Conservation (phyloP, 1,140 invertebrate species). For the Halotydeus destructor region DNA sequence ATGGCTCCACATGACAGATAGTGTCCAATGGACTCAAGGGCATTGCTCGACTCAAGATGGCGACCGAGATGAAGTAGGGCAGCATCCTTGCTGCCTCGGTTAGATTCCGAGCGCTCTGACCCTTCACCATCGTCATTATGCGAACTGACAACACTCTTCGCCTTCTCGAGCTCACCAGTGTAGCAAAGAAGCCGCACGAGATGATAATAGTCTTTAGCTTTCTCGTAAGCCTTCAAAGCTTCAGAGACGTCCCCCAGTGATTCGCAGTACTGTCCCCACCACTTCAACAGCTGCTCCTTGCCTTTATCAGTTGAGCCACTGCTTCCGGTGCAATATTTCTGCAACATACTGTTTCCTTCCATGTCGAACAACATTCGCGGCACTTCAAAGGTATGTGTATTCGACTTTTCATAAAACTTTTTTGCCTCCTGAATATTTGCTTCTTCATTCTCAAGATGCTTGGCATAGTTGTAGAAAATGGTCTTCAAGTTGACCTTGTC, state of each 20-base stretch:
- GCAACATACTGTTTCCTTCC: slow-evolving; percentile 21
- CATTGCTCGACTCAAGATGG: slow-evolving; percentile 69
- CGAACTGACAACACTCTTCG: slow-evolving; percentile 2
- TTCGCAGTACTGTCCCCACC: slow-evolving; percentile 95
- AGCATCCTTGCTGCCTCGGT: slow-evolving; percentile 19
- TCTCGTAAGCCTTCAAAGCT: slow-evolving; percentile 70
- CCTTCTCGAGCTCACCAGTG: slow-evolving; percentile 52
- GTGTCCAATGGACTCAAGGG: slow-evolving; percentile 63
- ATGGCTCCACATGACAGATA: slow-evolving; percentile 42
- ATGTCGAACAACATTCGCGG: slow-evolving; percentile 71
- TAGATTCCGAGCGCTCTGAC: not conserved
- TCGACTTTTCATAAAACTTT: slow-evolving; percentile 38
- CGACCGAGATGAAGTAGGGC: slow-evolving; percentile 76
- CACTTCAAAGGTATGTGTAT: slow-evolving; percentile 61
- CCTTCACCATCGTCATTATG: not conserved
- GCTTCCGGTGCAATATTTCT: slow-evolving; percentile 12
- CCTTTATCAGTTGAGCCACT: not conserved
- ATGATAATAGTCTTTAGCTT: slow-evolving; percentile 58
- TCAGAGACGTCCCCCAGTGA: slow-evolving; percentile 73
- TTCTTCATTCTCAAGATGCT: slow-evolving; percentile 48
- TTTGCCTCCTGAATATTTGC: slow-evolving; percentile 30
- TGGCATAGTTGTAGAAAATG: slow-evolving; percentile 64
- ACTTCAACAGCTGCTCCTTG: too few relatives aligned
- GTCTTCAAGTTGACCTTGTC: slow-evolving; percentile 68
- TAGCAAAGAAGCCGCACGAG: slow-evolving; percentile 61